A percentile compares a stretch with the other conserved stretches of the same genome.
Conservation (phyloP, 2,797 vertebrate species). For the Alosa sapidissima region DNA sequence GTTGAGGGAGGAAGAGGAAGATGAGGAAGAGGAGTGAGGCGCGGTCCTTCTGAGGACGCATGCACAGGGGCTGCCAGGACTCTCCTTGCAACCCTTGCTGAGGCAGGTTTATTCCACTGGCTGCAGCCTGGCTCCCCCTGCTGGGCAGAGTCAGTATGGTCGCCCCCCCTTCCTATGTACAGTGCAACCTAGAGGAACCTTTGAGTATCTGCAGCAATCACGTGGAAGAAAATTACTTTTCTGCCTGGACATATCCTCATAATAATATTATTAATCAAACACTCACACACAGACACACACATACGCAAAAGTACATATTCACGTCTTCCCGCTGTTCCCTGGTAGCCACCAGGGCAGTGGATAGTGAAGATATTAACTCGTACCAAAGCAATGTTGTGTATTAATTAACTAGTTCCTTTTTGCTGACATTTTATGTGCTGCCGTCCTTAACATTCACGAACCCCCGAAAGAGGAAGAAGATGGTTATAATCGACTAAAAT, state of each 20-base stretch:
- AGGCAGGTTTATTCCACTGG: conserved; percentile 43
- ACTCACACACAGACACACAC: conserved; percentile 16
- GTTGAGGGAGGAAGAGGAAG: conserved; percentile 87
- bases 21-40: conserved; percentile 58
- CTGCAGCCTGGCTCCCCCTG: conserved; percentile 35
- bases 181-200: conserved; percentile 33
- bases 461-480: conserved; percentile 35
- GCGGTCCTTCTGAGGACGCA: conserved; percentile 35
- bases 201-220: conserved; percentile 24
- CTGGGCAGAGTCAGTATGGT: conserved; percentile 24
- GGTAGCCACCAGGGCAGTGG: conserved; percentile 35
- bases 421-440: conserved; percentile 51
- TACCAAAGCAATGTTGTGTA: conserved; percentile 53
- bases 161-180: conserved; percentile 20
- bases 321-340: conserved; percentile 43
- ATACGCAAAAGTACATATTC: conserved; percentile 19
- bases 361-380: conserved; percentile 47
- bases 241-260: conserved; percentile 37
- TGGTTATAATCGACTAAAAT: conserved; percentile 38
- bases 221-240: conserved; percentile 3
- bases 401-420: conserved; percentile 42
- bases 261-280: conserved; percentile 22
- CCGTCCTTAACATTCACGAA: conserved; percentile 48
- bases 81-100: conserved; percentile 24
- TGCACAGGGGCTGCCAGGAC: conserved; percentile 26